Evolutionary conservation across 2,797 vertebrate genomes (phyloP), one percentile per base, ranked within the genome.

Genomic region (Falco berigora): DNA sequence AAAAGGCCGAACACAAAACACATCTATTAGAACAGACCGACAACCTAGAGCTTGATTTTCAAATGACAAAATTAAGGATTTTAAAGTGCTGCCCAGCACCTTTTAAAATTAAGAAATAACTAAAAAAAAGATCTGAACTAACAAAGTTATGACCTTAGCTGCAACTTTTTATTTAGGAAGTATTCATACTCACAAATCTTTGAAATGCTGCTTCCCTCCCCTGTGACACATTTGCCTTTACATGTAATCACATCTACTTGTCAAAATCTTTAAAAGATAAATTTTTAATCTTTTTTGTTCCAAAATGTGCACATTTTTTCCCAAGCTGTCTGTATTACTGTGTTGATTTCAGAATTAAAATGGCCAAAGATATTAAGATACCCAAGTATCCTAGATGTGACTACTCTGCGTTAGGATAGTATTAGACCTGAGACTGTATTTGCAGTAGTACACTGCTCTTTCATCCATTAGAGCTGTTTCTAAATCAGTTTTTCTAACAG

Each of bases 1-100:
- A 97, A 96, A 97, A 94, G 94, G 47, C 62, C 86, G 82, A 90
- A 62, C 90, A 92, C 88, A 88, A 94, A 97, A 88, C 59, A 69
- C 38, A 12, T 83, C 76, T 76, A n/a, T 78, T 66, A 78, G 53
- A 91, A 89, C 13, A 91, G 47, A 69, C 25, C 4, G 13, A 55
- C 38, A 77, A 72, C n/a, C 16, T 30, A 21, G 74, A 75, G n/a
- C 32, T 69, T 49, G 27, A 73, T 69, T 92, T 79, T 75, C 55
- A 52, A 55, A 64, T 22, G 14, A 28, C 20, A 69, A 73, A 92
- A 84, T n/a, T 7, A 86, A 58, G 14, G 32, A 25, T 58, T 83
- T 86, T 66, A 42, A 92, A 82, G 36, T 36, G 42, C 38, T 84
- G 38, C 38, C 11, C 14, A 80, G 42, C 42, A 78, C 19, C 17